Conservation (phyloP, 64 coral and sea anemone genomes). For the Actinia tenebrosa region DNA sequence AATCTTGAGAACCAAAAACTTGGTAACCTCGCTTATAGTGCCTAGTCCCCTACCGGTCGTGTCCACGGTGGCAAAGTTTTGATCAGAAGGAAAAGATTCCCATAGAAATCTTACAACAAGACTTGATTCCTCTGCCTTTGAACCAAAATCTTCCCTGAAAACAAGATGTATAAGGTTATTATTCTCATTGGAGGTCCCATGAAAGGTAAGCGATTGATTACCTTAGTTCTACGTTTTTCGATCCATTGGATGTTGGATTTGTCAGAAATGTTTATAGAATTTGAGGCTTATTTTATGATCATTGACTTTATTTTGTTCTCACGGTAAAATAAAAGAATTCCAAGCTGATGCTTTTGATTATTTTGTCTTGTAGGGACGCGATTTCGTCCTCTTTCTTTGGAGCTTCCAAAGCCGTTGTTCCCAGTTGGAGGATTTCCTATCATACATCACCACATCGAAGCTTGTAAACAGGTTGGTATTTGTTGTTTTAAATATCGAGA, state of each 20-base stretch:
- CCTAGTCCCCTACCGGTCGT: neutral
- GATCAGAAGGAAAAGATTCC: slow-evolving; percentile 34
- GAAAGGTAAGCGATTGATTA: slow-evolving; percentile 63
- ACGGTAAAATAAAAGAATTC: neutral
- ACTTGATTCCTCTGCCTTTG: neutral
- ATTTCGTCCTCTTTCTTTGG: slow-evolving; percentile 92
- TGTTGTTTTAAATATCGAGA: neutral
- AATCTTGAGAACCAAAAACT: neutral
- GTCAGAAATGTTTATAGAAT: neutral
- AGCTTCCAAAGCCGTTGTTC: slow-evolving; percentile 88
- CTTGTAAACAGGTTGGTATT: slow-evolving; percentile 73
- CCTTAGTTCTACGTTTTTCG: neutral
- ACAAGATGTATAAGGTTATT: slow-evolving; percentile 79
- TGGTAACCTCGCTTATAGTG: neutral
- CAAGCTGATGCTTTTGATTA: neutral
- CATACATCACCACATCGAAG: slow-evolving; percentile 95
- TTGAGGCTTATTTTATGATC: neutral
- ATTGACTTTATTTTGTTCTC: neutral
- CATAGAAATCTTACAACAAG: slow-evolving; percentile 53
- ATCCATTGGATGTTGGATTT: neutral
- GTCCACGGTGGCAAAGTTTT: slow-evolving; percentile 20
- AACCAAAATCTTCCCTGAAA: neutral
- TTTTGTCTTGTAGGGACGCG: slow-evolving; percentile 65
- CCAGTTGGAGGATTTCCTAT: slow-evolving; percentile 90
- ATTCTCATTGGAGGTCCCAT: slow-evolving; percentile 91